Conservation (phyloP, 2,113 vertebrate species). For the Tonatia bakeri region DNA sequence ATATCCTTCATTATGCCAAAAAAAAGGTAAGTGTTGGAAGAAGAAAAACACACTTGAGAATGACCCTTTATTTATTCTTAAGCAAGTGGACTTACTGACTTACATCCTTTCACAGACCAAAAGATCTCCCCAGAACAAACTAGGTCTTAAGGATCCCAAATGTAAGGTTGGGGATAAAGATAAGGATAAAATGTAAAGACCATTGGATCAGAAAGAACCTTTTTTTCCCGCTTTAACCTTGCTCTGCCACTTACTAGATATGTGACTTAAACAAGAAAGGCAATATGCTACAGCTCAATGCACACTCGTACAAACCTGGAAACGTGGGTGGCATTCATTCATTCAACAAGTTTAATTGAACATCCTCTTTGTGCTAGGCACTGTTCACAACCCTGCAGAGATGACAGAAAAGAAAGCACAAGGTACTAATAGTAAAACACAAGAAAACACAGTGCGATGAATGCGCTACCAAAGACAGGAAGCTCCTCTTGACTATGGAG, state of each 20-base stretch:
- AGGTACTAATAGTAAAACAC: not conserved
- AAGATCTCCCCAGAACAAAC: not conserved
- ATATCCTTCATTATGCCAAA: slow-evolving; percentile 18
- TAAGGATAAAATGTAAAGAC: not conserved
- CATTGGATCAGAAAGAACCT: not conserved
- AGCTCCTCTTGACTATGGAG: not conserved
- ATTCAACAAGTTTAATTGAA: not conserved
- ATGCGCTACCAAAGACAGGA: not conserved
- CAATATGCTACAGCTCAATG: not conserved
- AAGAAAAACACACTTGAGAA: slow-evolving; percentile 46
- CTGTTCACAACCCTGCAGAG: not conserved
- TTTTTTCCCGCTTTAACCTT: not conserved
- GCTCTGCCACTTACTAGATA: not conserved
- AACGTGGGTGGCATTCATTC: not conserved
- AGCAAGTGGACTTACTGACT: not conserved
- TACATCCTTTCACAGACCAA: not conserved
- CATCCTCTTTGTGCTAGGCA: not conserved
- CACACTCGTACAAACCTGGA: not conserved
- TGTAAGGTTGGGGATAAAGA: not conserved
- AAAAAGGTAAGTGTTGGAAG: slow-evolving; percentile 3
- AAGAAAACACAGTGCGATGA: not conserved
- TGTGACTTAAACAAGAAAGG: not conserved
- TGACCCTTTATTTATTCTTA: slow-evolving; percentile 4
- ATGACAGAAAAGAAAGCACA: not conserved
- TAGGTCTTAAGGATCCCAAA: not conserved